phyloP scores from a whole-genome alignment of 2,113 vertebrate genomes.

The Chascanopsetta lugubris region DNA sequence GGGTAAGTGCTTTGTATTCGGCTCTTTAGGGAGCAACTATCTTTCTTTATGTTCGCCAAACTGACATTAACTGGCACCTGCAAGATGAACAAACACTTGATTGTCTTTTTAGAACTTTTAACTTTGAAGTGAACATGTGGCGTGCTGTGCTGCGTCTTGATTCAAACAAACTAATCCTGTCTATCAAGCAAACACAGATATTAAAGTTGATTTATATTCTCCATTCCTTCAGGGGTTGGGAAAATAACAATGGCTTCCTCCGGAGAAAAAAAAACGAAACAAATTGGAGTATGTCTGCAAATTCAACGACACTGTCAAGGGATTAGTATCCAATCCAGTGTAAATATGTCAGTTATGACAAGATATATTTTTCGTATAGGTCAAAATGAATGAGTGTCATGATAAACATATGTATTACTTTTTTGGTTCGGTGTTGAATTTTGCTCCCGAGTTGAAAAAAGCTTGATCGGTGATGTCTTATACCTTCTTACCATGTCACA shows the following conservation, averaged over 20 bases:
- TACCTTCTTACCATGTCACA: background rate
- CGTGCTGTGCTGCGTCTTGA: slow-evolving; percentile 14
- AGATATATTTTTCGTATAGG: too few species aligned
- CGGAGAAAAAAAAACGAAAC: background rate
- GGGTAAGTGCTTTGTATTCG: slow-evolving; percentile 13
- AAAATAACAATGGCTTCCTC: background rate
- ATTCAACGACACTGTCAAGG: background rate
- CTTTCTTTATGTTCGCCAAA: slow-evolving; percentile 13
- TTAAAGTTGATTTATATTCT: slow-evolving; percentile 23
- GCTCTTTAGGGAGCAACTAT: slow-evolving; percentile 10
- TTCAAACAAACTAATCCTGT: slow-evolving; percentile 28
- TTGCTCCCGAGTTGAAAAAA: background rate
- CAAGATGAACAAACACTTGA: background rate
- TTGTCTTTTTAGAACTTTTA: slow-evolving; percentile 22
- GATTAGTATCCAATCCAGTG: background rate
- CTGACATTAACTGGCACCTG: slow-evolving; percentile 39
- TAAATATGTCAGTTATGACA: too few species aligned
- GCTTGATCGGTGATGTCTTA: background rate
- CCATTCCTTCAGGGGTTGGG: background rate
- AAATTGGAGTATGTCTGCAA: background rate
- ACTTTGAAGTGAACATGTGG: slow-evolving; percentile 20
- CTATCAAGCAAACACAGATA: slow-evolving; percentile 6
- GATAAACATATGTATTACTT: background rate
- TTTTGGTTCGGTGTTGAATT: background rate
- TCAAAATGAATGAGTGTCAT: background rate